Evolutionary conservation across 2,113 vertebrate species (phyloP).

Genomic region (Syrrhaptes paradoxus): DNA sequence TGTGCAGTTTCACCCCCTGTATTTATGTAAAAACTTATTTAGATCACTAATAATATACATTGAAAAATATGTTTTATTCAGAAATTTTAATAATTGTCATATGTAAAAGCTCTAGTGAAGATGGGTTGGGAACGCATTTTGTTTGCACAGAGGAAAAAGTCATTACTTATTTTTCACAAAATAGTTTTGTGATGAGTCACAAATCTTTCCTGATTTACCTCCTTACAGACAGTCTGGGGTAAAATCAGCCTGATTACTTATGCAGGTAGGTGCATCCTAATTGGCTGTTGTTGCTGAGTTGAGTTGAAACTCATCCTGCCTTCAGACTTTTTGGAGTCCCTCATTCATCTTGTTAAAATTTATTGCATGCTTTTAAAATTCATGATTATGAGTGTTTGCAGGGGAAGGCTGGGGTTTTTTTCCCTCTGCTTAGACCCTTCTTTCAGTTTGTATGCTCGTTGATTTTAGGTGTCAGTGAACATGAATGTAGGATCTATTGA

Average conservation of each 20-base stretch:
- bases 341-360: constrained; percentile 20
- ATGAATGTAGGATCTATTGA: background rate
- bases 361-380: constrained; percentile 14
- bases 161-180: background rate
- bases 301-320: background rate
- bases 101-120: constrained; percentile 42
- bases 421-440: background rate
- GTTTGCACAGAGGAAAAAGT: constrained; percentile 3
- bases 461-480: constrained; percentile 25
- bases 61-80: constrained; percentile 65
- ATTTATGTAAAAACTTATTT: constrained; percentile 63
- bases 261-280: constrained; percentile 4
- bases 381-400: background rate
- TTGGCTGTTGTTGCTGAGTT: background rate
- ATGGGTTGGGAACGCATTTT: constrained; percentile 25
- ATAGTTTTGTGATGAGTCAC: background rate
- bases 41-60: constrained; percentile 46
- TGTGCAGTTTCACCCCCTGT: constrained; percentile 41
- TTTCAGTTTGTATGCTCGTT: background rate
- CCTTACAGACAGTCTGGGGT: background rate
- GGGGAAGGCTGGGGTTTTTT: background rate
- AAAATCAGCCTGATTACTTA: background rate
- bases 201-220: background rate
- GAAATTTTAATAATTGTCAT: constrained; percentile 45
- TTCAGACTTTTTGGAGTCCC: background rate